Base-by-base conservation (phyloP, 2,797 vertebrate genomes). In the Harpagifer antarcticus region DNA sequence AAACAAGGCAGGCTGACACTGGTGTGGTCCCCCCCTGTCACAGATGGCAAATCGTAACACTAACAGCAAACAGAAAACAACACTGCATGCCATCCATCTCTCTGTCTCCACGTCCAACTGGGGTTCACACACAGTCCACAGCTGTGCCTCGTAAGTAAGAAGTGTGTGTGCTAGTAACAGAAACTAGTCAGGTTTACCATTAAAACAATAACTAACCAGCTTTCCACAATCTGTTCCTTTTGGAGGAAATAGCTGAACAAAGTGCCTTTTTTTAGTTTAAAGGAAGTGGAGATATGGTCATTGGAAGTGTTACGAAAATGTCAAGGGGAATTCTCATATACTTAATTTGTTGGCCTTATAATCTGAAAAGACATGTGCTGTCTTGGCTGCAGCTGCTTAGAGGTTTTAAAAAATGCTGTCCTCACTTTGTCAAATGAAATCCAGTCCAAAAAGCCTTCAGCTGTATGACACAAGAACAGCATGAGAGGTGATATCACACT, bases 61-160 rank as follows among this genome's bases (percentile, higher is more conserved):
- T 81, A 88, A 86, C 85, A 71, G 83, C 81, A 74, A 86, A 81
- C 76, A 75, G 71, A 89, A 86, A 89, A 86, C 86, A 90, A 86
- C 68, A 56, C 75, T 65, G 55, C 81, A 72, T 78, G 82, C 71
- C 75, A 82, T 88, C 69, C 78, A 71, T 87, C 72, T 73, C 75
- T 83, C 45, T 73, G 56, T 77, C 75, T 81, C 86, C 65, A 58
- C 56, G 59, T 79, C 78, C 55, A 83, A 58, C 76, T 62, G 78
- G 58, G 90, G 79, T 88, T 91, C 86, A 91, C 62, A 55, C 83
- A 74, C 78, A 78, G 68, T 85, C 79, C 84, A 83, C 89, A 92
- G 90, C 92, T 94, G 91, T 86, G 86, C 79, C 33, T 37, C 33
- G 37, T 9, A 37, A 37, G 33, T 37, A 37, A 37, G 33, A 66